Evolutionary conservation across 2,113 vertebrate species (phyloP).

Genomic region (Arothron firmamentum): DNA sequence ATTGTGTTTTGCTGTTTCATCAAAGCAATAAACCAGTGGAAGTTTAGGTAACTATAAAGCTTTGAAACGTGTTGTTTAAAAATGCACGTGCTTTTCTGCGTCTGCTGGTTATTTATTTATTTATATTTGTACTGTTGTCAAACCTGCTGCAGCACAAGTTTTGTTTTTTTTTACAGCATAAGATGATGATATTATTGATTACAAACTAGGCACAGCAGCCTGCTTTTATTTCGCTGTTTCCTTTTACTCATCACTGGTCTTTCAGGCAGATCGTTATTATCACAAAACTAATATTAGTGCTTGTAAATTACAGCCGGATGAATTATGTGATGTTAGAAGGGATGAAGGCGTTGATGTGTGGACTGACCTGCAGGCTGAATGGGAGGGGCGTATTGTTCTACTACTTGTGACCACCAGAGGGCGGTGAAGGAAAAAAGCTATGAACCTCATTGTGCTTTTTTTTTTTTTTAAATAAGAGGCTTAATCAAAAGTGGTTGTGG

Average conservation of each 20-base stretch:
- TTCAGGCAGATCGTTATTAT: too few relatives aligned
- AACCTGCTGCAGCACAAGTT: slow-evolving; percentile 1
- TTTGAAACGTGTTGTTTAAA: background rate
- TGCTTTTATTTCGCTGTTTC: background rate
- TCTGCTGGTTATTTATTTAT: slow-evolving; percentile 11
- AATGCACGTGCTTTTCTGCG: background rate
- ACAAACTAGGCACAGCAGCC: background rate
- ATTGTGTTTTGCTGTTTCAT: background rate
- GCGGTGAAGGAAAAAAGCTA: too few relatives aligned
- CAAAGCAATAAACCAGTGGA: slow-evolving; percentile 25
- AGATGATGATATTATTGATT: background rate
- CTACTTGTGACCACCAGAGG: too few relatives aligned
- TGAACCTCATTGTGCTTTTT: too few relatives aligned
- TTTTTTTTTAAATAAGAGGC: too few relatives aligned
- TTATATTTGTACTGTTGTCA: slow-evolving; percentile 6
- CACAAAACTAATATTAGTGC: too few relatives aligned
- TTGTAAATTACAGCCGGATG: background rate
- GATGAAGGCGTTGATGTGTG: background rate
- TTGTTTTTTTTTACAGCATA: background rate
- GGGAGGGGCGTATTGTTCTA: too few relatives aligned
- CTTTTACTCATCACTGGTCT: too few relatives aligned
- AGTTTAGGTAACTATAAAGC: background rate
- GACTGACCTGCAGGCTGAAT: too few relatives aligned
- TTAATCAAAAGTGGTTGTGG: too few relatives aligned
- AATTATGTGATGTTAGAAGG: background rate